Evolutionary conservation across 2,888 invertebrate genomes (phyloP).

Genomic region (Xanthorhoe spadicearia): DNA sequence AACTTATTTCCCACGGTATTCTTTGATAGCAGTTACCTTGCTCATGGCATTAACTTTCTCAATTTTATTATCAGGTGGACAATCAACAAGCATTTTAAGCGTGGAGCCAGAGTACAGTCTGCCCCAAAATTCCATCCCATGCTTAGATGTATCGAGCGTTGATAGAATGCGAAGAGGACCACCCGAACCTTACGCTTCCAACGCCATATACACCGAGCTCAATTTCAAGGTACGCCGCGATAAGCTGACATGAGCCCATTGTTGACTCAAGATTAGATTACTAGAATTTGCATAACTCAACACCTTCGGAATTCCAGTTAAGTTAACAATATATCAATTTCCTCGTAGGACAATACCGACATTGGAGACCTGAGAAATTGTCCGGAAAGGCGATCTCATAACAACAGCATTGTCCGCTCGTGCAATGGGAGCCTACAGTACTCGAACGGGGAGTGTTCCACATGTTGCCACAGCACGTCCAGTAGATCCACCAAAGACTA

Average conservation of each 20-base stretch:
- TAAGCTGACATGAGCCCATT: conserved; percentile 66
- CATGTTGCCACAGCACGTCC: conserved; percentile 80
- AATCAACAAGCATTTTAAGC: conserved; percentile 76
- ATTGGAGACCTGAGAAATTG: conserved; percentile 77
- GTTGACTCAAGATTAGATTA: conserved; percentile 70
- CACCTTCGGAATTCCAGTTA: conserved; percentile 28
- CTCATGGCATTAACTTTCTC: conserved; percentile 10
- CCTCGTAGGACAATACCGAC: conserved; percentile 76
- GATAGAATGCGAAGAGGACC: conserved; percentile 76
- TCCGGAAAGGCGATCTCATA: conserved; percentile 78
- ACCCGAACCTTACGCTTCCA: conserved; percentile 80
- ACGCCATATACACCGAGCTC: conserved; percentile 83
- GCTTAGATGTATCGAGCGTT: conserved; percentile 75
- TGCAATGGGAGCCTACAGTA: conserved; percentile 81
- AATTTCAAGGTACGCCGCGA: conserved; percentile 80
- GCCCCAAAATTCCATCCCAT: conserved; percentile 80
- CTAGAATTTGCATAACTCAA: conserved; percentile 64
- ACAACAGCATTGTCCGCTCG: conserved; percentile 81
- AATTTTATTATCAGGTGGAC: conserved; percentile 65
- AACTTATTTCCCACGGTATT: conserved; percentile 57
- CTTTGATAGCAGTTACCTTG: conserved; percentile 25
- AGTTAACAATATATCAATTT: conserved; percentile 62
- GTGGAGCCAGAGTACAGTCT: conserved; percentile 80
- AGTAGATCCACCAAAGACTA: conserved; percentile 81
- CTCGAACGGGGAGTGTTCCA: conserved; percentile 80